A percentile compares a stretch with the other conserved stretches of the same genome.
Conservation (phyloP, 2,888 invertebrate species). For the Thecocarcelia acutangulata region DNA sequence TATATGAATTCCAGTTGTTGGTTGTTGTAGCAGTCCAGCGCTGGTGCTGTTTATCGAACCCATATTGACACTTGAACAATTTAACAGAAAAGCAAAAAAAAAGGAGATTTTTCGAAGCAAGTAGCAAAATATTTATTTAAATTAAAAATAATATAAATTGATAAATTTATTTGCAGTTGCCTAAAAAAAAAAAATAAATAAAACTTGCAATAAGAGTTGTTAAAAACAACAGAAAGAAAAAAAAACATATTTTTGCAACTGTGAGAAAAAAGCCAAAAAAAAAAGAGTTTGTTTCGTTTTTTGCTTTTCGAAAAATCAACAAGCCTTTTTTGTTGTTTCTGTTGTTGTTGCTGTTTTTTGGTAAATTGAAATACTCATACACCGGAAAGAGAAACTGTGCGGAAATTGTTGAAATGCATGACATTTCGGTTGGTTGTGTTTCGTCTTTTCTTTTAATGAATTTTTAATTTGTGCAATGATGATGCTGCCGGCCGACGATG, state of each 20-base stretch:
- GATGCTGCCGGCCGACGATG: conserved; percentile 26
- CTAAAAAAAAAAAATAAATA: neutral
- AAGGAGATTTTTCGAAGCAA: conserved; percentile 6
- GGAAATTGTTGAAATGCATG: conserved; percentile 68
- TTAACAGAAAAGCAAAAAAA: conserved; percentile 31
- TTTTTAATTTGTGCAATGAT: conserved; percentile 60
- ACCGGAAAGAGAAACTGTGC: conserved; percentile 69
- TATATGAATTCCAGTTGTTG: conserved; percentile 6
- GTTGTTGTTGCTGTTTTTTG: conserved; percentile 13
- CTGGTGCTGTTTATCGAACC: neutral
- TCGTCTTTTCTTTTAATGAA: conserved; percentile 37
- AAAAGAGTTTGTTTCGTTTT: conserved; percentile 4
- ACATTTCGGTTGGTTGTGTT: conserved; percentile 61
- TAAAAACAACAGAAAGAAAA: conserved; percentile 1
- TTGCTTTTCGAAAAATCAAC: neutral
- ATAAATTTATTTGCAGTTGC: conserved; percentile 43
- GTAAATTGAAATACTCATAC: conserved; percentile 27
- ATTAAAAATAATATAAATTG: conserved; percentile 45
- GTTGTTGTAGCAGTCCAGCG: too few relatives aligned
- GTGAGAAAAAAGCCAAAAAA: conserved; percentile 9
- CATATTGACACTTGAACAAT: conserved; percentile 49
- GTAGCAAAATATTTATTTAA: conserved; percentile 33
- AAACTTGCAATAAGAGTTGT: conserved; percentile 40
- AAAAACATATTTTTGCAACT: conserved; percentile 11
- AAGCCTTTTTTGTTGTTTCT: neutral